Base-by-base conservation (phyloP, 2,113 vertebrate genomes). In the Shinisaurus crocodilurus region DNA sequence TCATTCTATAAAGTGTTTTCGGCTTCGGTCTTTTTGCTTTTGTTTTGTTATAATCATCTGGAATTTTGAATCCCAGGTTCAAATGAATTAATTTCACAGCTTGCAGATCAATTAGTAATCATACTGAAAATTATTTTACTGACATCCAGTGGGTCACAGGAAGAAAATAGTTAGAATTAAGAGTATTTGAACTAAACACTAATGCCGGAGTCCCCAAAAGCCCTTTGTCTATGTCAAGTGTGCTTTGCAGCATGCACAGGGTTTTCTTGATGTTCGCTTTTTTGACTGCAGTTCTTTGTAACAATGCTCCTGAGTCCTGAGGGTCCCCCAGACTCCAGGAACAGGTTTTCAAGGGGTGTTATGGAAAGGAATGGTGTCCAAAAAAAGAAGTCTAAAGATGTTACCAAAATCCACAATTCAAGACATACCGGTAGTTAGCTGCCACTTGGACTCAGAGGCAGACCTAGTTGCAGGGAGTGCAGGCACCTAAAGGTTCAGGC, bases 41-140 rank as follows among this genome's bases (percentile, higher is more conserved):
- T 93, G 89, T 87, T 94, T 95, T 75, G 50, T 60, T 87, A 93
- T 95, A 93, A 93, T 94, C 91, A 85, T 83, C 92, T 88, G 48
- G 94, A 94, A 91, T 92, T 93, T 96, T 93, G 91, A 95, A 94
- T 94, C 93, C 90, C 91, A 90, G 48, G 72, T 94, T 95, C 92
- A 95, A 92, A 94, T 88, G 93, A 92, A 89, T 81, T 95, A 93
- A 95, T 95, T 96, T 95, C 92, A 95, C 88, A 96, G 85, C 67
- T 94, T 94, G 91, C 75, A 91, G 82, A 3, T 92, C 95, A 94
- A 94, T 94, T 90, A 92, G 67, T 48, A 85, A 95, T 95, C 89
- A 91, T 90, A 90, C 89, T 88, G 79, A 89, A 75, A 3, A 91
- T 83, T 85, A 82, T 80, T 77, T 18, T 2, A 87, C 18, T 89